Percentiles rank a stretch among this genome's conserved stretches.
These are phyloP conservation scores for Trichonephila inaurata DNA, from an alignment of 1,140 invertebrate species.

Conservation along the genomic window DNA sequence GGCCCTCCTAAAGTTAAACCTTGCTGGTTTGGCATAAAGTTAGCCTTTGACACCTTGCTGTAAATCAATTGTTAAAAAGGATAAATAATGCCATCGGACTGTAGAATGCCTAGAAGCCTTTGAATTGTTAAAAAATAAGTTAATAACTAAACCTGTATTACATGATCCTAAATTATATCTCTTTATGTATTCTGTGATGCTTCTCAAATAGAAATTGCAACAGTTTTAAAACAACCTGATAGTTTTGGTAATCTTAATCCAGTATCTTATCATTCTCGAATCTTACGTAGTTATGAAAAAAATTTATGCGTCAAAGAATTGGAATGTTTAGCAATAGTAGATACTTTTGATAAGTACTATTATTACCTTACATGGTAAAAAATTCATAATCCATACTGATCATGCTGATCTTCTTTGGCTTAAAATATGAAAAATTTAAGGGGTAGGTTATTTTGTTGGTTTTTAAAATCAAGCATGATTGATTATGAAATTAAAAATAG, in stretches of 20 bases:
- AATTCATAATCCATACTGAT: too few species aligned
- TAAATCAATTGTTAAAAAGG: constrained; percentile 80
- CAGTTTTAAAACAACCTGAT: constrained; percentile 81
- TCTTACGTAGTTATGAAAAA: constrained; percentile 79
- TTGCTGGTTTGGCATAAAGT: too few species aligned
- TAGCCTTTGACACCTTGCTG: too few species aligned
- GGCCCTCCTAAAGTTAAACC: too few species aligned
- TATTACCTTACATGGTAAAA: background rate
- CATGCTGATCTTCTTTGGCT: constrained; percentile 4
- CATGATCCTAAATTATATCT: constrained; percentile 77
- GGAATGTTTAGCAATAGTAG: constrained; percentile 79
- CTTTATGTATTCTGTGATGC: constrained; percentile 78
- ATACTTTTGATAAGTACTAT: constrained; percentile 77
- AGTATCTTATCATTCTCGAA: too few species aligned
- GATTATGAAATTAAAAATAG: too few species aligned
- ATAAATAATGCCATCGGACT: constrained; percentile 80
- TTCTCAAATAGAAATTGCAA: constrained; percentile 81
- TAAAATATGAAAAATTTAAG: constrained; percentile 15
- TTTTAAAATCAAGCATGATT: too few species aligned
- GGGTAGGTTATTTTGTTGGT: background rate
- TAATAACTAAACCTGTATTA: constrained; percentile 78
- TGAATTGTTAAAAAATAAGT: constrained; percentile 78
- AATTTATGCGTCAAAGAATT: constrained; percentile 83
- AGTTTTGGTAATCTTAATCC: constrained; percentile 55
- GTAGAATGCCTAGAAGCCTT: constrained; percentile 65